phyloP scores from a whole-genome alignment of 2,888 invertebrate genomes.

The Lacanobia oleracea region DNA sequence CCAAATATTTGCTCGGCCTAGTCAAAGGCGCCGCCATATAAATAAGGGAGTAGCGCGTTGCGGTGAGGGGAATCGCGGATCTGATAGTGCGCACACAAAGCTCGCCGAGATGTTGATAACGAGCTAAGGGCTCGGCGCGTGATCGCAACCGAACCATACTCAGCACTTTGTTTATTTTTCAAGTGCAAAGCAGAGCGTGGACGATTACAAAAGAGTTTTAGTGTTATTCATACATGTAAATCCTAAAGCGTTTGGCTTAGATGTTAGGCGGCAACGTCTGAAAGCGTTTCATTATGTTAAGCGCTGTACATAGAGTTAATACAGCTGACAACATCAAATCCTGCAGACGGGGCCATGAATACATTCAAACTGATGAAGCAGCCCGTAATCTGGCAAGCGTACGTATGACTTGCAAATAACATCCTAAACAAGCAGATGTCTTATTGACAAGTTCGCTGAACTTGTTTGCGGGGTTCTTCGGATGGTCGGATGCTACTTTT shows the following conservation, averaged over 20 bases:
- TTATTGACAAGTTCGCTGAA: slow-evolving; percentile 82
- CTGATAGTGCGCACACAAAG: slow-evolving; percentile 84
- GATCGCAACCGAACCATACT: slow-evolving; percentile 78
- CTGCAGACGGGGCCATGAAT: slow-evolving; percentile 64
- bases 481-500: slow-evolving; percentile 69
- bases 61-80: slow-evolving; percentile 77
- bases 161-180: slow-evolving; percentile 74
- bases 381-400: slow-evolving; percentile 64
- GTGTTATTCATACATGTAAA: slow-evolving; percentile 38
- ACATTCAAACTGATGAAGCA: slow-evolving; percentile 67
- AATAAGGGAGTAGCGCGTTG: slow-evolving; percentile 79
- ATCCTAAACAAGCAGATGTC: slow-evolving; percentile 83
- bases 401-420: slow-evolving; percentile 82
- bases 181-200: slow-evolving; percentile 56
- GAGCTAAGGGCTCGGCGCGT: slow-evolving; percentile 71
- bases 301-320: slow-evolving; percentile 35
- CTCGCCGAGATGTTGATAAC: slow-evolving; percentile 82
- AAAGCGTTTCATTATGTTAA: slow-evolving; percentile 34
- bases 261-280: slow-evolving; percentile 33
- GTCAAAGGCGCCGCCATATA: slow-evolving; percentile 87
- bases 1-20: slow-evolving; percentile 86
- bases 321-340: slow-evolving; percentile 45
- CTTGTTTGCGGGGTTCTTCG: slow-evolving; percentile 68
- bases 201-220: slow-evolving; percentile 39
- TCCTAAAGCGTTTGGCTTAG: slow-evolving; percentile 30